Evolutionary conservation across 2,113 vertebrate species (phyloP).

Genomic region (Eptatretus burgeri): DNA sequence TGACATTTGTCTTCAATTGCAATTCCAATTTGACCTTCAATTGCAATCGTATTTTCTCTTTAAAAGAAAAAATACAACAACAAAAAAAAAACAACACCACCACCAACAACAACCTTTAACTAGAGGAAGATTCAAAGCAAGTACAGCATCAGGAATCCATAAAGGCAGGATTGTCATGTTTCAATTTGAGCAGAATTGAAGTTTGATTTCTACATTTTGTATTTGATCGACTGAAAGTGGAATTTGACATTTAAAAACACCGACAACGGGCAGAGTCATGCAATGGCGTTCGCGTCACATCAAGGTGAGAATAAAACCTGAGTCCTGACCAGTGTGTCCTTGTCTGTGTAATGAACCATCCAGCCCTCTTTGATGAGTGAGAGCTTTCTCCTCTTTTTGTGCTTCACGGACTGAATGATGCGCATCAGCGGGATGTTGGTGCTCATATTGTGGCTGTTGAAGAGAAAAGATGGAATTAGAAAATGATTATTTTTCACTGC

Average conservation of each 20-base stretch:
- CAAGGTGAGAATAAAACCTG: too few species aligned
- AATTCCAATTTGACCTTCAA: too few species aligned
- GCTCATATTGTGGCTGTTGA: conserved; percentile 44
- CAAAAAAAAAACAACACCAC: too few species aligned
- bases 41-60: too few species aligned
- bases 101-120: too few species aligned
- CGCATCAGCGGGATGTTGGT: conserved; percentile 95
- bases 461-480: too few species aligned
- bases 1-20: too few species aligned
- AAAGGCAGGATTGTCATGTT: too few species aligned
- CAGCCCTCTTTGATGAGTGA: conserved; percentile 74
- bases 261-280: not conserved
- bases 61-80: too few species aligned
- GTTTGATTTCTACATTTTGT: not conserved
- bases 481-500: too few species aligned
- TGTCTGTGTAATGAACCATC: conserved; percentile 91
- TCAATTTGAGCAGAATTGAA: not conserved
- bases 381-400: conserved; percentile 77
- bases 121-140: too few species aligned
- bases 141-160: too few species aligned
- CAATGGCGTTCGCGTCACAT: not conserved
- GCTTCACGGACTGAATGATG: conserved; percentile 72
- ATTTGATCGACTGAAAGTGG: not conserved
- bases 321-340: conserved; percentile 53
- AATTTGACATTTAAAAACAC: not conserved